phyloP scores from a whole-genome alignment of 2,113 vertebrate genomes.

The Pelmatolapia mariae region DNA sequence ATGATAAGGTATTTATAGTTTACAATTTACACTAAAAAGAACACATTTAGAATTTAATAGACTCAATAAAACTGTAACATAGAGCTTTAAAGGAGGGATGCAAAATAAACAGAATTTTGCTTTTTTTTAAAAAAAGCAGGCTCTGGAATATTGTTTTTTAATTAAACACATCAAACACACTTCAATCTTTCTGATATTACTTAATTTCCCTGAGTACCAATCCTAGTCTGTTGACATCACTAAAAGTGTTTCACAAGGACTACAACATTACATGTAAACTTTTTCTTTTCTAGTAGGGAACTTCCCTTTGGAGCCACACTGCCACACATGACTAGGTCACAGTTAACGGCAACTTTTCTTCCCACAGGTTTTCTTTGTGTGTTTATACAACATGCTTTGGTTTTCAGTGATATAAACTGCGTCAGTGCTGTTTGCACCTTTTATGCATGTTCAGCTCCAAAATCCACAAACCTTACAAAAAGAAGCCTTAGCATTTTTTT shows the following conservation, averaged over 20 bases:
- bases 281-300: neutral
- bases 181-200: neutral
- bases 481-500: neutral
- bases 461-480: neutral
- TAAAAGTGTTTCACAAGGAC: neutral
- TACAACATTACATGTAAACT: slow-evolving; percentile 1
- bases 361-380: neutral
- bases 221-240: neutral
- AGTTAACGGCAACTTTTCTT: neutral
- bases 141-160: neutral
- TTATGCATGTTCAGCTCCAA: neutral
- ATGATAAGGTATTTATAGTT: neutral
- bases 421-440: slow-evolving; percentile 1
- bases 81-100: neutral
- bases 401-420: slow-evolving; percentile 10
- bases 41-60: neutral
- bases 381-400: slow-evolving; percentile 39
- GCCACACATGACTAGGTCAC: neutral
- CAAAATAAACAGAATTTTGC: neutral
- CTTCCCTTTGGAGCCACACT: neutral
- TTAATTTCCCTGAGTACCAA: slow-evolving; percentile 34
- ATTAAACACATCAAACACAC: neutral
- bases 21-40: neutral
- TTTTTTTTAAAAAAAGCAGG: neutral
- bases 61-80: neutral